Conservation (phyloP, 2,888 invertebrate genomes). For the Timema cristinae region DNA sequence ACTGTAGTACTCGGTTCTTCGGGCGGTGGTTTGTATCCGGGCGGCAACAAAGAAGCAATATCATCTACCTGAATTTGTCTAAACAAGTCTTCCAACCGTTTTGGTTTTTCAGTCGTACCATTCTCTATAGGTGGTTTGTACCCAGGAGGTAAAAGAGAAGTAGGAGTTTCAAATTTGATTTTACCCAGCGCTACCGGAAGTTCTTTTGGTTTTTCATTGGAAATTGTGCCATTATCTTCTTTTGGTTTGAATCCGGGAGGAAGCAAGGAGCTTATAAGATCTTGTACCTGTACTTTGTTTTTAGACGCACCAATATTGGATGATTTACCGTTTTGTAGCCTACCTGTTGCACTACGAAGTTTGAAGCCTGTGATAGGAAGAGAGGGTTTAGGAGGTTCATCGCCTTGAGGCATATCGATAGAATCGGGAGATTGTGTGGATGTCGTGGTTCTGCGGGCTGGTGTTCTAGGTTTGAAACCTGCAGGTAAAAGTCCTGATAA, state of each 20-base stretch:
- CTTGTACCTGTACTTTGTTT: conserved; percentile 10
- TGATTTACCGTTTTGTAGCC: conserved; percentile 46
- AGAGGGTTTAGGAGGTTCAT: conserved; percentile 40
- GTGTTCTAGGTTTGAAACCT: conserved; percentile 49
- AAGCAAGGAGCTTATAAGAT: conserved; percentile 14
- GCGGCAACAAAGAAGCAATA: conserved; percentile 59
- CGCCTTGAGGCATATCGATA: conserved; percentile 53
- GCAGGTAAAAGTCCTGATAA: conserved; percentile 58
- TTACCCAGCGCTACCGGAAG: background rate
- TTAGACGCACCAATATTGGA: background rate
- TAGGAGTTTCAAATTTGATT: conserved; percentile 17
- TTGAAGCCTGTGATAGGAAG: conserved; percentile 10
- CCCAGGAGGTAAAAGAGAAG: conserved; percentile 26
- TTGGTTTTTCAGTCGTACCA: conserved; percentile 9
- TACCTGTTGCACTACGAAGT: conserved; percentile 45
- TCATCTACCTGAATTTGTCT: conserved; percentile 54
- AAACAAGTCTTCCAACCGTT: conserved; percentile 43
- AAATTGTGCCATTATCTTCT: conserved; percentile 1
- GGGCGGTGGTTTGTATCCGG: conserved; percentile 56
- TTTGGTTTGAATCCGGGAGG: conserved; percentile 7
- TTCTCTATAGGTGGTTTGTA: conserved; percentile 17
- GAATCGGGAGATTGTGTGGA: conserved; percentile 25
- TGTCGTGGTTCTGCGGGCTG: conserved; percentile 35
- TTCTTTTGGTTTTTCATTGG: conserved; percentile 1
- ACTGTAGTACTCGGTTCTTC: conserved; percentile 33